Evolutionary conservation across 2,113 vertebrate genomes (phyloP).

Genomic region (Actinemys pallida): DNA sequence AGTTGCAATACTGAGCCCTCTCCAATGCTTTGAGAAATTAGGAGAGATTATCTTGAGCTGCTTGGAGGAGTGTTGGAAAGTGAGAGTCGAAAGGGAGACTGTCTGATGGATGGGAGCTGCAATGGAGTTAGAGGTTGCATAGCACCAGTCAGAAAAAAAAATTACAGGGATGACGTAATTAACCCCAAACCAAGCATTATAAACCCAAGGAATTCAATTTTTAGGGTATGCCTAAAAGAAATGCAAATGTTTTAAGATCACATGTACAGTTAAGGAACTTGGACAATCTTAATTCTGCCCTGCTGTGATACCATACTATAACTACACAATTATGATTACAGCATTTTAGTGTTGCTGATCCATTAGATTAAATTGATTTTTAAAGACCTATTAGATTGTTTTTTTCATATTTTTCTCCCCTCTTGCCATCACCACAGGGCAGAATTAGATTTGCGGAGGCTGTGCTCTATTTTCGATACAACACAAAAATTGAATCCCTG

Average conservation of each 20-base stretch:
- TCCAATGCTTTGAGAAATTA: neutral
- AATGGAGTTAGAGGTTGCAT: rapidly evolving
- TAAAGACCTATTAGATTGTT: neutral
- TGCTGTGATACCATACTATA: neutral
- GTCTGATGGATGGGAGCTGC: rapidly evolving
- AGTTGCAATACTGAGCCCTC: neutral
- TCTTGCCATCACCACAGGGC: neutral
- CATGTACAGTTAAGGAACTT: neutral
- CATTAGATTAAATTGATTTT: neutral
- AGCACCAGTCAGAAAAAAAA: neutral
- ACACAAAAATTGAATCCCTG: neutral
- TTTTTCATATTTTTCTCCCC: neutral
- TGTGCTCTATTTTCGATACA: neutral
- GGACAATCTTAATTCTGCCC: neutral
- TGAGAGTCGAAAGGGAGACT: neutral
- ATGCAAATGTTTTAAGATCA: neutral
- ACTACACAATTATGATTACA: neutral
- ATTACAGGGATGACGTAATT: neutral
- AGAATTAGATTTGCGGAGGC: neutral
- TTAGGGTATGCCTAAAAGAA: neutral
- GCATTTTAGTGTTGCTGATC: neutral
- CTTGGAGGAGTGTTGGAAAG: neutral
- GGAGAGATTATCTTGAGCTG: rapidly evolving
- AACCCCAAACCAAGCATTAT: neutral
- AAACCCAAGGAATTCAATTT: neutral